Evolutionary conservation across 2,797 vertebrate species (phyloP), one percentile per base, ranked within the genome.

Genomic region (Austrolebias charrua): DNA sequence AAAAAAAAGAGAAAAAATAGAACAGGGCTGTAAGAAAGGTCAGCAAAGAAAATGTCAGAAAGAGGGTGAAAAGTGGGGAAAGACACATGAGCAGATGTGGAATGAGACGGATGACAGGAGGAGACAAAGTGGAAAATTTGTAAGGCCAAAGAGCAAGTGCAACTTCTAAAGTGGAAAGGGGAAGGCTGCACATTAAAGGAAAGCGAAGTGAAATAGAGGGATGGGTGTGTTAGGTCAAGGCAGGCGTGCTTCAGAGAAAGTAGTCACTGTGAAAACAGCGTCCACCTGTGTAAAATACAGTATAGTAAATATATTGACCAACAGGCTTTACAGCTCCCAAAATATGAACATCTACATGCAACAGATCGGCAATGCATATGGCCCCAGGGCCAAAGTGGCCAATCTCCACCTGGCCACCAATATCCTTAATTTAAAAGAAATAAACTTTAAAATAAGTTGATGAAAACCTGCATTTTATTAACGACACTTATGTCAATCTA

Each of bases 101-200:
- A 48, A 62, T 50, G 55, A 42, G 43, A 33, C 49, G 28, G 51
- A 40, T 59, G 73, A 71, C 62, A 59, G 54, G 28, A 28, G 43
- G 44, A 58, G 70, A 75, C 40, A 57, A 70, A 70, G 76, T 66
- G 79, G 42, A 75, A 80, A 79, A 69, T 28, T 46, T 33, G 66
- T 29, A 38, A 11, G 44, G 57, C 16, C 43, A 51, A 42, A 48
- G 51, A 72, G 66, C 54, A 63, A 57, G 35, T 70, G 54, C 45
- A 69, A 45, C 0, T 8, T 7, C 13, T 11, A 33, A 56, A 61
- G 19, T 33, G 63, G 55, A 53, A 61, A 65, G 38, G 55, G 60
- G 24, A 50, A 19, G 28, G 35, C 8, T 52, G 48, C 24, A 48
- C 55, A 64, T 18, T 53, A 43, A 55, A 53, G 38, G 53, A 62